phyloP scores from a whole-genome alignment of 2,797 vertebrate genomes.

The Lateolabrax maculatus region DNA sequence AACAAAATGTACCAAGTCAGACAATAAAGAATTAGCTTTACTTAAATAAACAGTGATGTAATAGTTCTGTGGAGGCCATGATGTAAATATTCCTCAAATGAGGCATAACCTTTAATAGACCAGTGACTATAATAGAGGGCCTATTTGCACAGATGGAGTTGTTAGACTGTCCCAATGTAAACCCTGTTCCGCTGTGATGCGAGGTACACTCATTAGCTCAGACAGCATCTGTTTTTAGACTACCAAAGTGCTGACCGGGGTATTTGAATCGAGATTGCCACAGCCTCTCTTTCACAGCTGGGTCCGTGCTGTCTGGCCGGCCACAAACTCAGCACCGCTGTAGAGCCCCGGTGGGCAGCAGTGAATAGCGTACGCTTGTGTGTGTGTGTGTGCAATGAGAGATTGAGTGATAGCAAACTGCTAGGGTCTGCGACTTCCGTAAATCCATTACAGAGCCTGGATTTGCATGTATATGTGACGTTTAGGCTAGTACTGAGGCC shows the following conservation, averaged over 20 bases:
- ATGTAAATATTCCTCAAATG: conserved; percentile 3
- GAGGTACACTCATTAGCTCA: conserved; percentile 61
- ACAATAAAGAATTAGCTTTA: not conserved
- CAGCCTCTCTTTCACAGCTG: conserved; percentile 62
- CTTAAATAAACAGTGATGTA: not conserved
- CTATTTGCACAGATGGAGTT: conserved; percentile 31
- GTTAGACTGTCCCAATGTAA: conserved; percentile 46
- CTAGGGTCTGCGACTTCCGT: conserved; percentile 37
- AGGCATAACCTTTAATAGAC: not conserved
- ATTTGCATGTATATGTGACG: not conserved
- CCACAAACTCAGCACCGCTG: conserved; percentile 36
- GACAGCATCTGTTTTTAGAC: conserved; percentile 76
- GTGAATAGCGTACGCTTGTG: conserved; percentile 33
- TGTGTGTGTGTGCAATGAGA: conserved; percentile 6
- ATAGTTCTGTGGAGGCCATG: not conserved
- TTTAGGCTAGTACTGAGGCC: not conserved
- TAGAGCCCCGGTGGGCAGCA: conserved; percentile 29
- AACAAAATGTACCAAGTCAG: not conserved
- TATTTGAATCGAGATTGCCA: conserved; percentile 69
- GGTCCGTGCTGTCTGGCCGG: conserved; percentile 55
- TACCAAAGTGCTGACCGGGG: conserved; percentile 70
- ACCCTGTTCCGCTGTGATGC: conserved; percentile 46
- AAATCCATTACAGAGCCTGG: not conserved
- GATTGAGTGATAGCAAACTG: conserved; percentile 52
- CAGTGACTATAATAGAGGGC: not conserved